phyloP scores from a whole-genome alignment of 1,140 invertebrate species.

The Hyles vespertilio region DNA sequence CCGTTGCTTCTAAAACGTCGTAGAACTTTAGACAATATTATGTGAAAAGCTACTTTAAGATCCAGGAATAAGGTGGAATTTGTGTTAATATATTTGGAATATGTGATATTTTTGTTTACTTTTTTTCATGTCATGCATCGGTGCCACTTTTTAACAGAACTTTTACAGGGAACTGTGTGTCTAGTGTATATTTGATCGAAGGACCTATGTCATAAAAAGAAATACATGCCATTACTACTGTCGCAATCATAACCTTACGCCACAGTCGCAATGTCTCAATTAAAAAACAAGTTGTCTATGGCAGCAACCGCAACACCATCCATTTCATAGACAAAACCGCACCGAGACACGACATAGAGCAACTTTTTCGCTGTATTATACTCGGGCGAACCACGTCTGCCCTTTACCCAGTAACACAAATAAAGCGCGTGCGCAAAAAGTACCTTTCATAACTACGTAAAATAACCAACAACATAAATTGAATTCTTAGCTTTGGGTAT shows the following conservation, averaged over 20 bases:
- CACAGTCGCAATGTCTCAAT: constrained; percentile 1
- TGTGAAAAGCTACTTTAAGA: no score
- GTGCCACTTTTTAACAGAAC: no score
- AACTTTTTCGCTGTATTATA: constrained; percentile 19
- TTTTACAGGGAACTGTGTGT: no score
- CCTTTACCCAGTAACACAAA: constrained; percentile 69
- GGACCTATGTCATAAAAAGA: no score
- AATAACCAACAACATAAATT: constrained; percentile 19
- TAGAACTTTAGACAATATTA: no score
- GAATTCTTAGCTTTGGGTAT: background rate
- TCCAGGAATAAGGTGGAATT: no score
- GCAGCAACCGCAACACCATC: constrained; percentile 17
- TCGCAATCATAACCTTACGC: background rate
- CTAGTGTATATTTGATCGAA: no score
- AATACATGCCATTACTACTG: no score
- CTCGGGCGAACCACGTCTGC: constrained; percentile 39
- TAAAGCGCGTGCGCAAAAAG: constrained; percentile 46
- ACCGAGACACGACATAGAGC: constrained; percentile 9
- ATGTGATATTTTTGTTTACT: no score
- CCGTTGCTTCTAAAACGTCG: no score
- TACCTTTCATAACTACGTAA: constrained; percentile 23
- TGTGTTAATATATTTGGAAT: no score
- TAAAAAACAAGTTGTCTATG: constrained; percentile 27
- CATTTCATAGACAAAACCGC: constrained; percentile 25
- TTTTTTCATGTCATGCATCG: no score